Evolutionary conservation across 2,113 vertebrate genomes (phyloP), one percentile per base, ranked within the genome.

Genomic region (Cheilinus undulatus): DNA sequence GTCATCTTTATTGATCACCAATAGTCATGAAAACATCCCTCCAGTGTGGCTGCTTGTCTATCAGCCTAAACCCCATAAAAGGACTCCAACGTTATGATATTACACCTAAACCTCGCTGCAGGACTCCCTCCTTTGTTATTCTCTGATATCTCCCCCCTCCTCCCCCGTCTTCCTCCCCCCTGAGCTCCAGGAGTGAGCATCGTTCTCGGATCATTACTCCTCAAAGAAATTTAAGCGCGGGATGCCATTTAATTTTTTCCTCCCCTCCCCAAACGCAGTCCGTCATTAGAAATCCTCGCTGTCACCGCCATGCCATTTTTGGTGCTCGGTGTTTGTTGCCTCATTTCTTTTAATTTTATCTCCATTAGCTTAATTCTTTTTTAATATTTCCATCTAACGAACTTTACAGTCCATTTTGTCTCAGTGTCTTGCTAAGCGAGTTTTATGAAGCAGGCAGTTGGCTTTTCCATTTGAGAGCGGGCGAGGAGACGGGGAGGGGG

Each of bases 311-410:
- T 96, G 95, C 97, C 97, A 95, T 99, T 99, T 99, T 97, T 97
- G 96, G 96, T 96, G 96, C 78, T 71, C 95, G 97, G 97, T 99
- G 97, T 99, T 99, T 99, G 97, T 99, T 99, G 97, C 96, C 97
- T 99, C 97, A 99, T 99, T 99, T 99, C 98, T 99, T 99, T 99
- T 99, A 99, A 99, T 99, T 99, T 98, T 98, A 99, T 98, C 97
- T 99, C 97, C 98, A 99, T 99, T 99, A 99, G 97, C 97, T 99
- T 99, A 98, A 99, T 99, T 99, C 96, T 98, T 99, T 99, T 99
- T 99, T 99, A 99, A 99, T 99, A 99, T 99, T 99, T 99, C 95
- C 97, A 98, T 99, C 97, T 99, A 99, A 99, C 96, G 97, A 99
- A 99, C 98, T 99, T 99, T 99, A 99, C 98, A 99, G 97, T 98